A percentile compares a stretch with the other conserved stretches of the same genome.
Conservation (phyloP, 2,888 invertebrate genomes). For the Sympetrum striolatum region DNA sequence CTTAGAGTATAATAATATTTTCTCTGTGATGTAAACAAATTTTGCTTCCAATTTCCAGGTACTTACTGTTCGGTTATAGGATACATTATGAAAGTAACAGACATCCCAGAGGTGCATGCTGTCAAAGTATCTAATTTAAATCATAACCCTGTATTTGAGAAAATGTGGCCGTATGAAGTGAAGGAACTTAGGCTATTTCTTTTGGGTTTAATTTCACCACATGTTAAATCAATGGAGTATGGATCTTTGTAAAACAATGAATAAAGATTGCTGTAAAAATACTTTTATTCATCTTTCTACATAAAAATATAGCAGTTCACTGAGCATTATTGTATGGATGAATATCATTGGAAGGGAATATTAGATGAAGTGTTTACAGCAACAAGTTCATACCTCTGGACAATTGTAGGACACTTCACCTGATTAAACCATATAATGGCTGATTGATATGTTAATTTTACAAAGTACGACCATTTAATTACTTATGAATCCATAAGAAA, state of each 20-base stretch:
- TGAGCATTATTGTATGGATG: slow-evolving; percentile 34
- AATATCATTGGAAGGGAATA: slow-evolving; percentile 34
- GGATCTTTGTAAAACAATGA: neutral
- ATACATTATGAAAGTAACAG: neutral
- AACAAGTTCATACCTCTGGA: neutral
- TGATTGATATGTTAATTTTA: slow-evolving; percentile 19
- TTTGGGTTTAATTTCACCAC: neutral
- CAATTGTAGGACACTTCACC: neutral
- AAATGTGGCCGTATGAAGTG: neutral
- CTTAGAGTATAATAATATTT: too few relatives aligned
- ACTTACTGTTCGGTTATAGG: slow-evolving; percentile 4
- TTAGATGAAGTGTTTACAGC: slow-evolving; percentile 1
- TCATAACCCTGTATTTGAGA: neutral
- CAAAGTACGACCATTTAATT: neutral
- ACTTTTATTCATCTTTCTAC: slow-evolving; percentile 37
- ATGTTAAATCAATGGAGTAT: neutral
- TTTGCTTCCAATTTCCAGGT: neutral
- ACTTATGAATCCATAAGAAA: neutral
- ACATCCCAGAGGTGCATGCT: neutral
- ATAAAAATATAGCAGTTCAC: slow-evolving; percentile 31
- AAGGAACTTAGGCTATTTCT: neutral
- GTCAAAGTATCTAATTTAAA: neutral
- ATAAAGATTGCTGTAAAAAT: slow-evolving; percentile 9
- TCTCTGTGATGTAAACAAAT: neutral
- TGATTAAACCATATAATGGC: neutral